Evolutionary conservation across 2,888 invertebrate species (phyloP).

Genomic region (Hyppa rectilinea): DNA sequence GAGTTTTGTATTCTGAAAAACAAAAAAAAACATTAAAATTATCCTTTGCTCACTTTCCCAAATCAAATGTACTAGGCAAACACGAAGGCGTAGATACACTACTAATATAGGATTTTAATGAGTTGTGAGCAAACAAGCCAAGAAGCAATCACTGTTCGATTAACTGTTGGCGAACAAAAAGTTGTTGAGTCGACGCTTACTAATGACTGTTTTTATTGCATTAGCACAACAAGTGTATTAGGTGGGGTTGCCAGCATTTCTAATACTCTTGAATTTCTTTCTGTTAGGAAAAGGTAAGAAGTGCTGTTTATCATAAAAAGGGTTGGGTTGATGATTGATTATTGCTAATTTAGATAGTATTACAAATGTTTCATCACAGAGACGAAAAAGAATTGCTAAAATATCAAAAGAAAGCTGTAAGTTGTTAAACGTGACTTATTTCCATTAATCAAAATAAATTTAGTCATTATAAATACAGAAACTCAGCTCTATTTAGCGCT

Average conservation of each 20-base stretch:
- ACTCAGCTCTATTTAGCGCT: constrained; percentile 40
- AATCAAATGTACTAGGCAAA: constrained; percentile 27
- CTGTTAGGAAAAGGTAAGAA: not conserved
- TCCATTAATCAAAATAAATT: constrained; percentile 48
- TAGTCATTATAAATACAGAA: constrained; percentile 25
- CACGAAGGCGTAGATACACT: constrained; percentile 26
- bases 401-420: not conserved
- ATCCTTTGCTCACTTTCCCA: constrained; percentile 5
- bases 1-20: not conserved
- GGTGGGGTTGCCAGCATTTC: constrained; percentile 55
- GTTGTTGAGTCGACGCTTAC: constrained; percentile 67
- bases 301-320: constrained; percentile 3
- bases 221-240: constrained; percentile 71
- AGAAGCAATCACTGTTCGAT: constrained; percentile 65
- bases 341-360: not conserved
- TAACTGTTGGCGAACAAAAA: constrained; percentile 73
- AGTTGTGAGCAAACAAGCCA: constrained; percentile 53
- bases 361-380: too few relatives aligned
- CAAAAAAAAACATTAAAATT: not conserved
- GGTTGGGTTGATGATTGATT: not conserved
- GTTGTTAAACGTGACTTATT: not conserved
- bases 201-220: constrained; percentile 76
- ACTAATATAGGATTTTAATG: constrained; percentile 60
- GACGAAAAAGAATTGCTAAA: too few relatives aligned
- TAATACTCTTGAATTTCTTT: constrained; percentile 16